Evolutionary conservation across 2,797 vertebrate genomes (phyloP).

Genomic region (Trachops cirrhosus): DNA sequence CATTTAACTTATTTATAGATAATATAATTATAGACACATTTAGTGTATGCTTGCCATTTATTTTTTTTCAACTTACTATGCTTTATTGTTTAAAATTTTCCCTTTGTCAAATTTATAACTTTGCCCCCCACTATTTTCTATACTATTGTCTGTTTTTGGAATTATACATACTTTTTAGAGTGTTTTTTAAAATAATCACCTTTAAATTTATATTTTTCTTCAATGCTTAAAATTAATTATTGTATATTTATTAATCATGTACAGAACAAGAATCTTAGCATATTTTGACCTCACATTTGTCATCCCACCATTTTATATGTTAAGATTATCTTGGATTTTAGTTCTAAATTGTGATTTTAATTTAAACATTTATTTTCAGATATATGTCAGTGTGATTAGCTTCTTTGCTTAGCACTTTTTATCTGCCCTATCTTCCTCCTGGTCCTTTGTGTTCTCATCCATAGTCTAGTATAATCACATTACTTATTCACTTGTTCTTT

Average conservation of each 20-base stretch:
- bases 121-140: background rate
- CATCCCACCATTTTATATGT: background rate
- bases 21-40: background rate
- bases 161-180: background rate
- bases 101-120: background rate
- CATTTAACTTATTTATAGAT: background rate
- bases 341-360: background rate
- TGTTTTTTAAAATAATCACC: background rate
- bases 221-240: background rate
- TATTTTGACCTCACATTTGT: background rate
- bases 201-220: conserved; percentile 18
- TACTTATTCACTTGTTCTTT: background rate
- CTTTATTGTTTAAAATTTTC: background rate
- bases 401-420: background rate
- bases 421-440: background rate
- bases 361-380: background rate
- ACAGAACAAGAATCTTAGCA: background rate
- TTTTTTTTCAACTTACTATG: background rate
- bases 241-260: background rate
- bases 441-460: background rate
- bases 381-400: background rate
- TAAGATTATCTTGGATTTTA: conserved; percentile 19
- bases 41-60: background rate
- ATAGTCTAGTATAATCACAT: background rate
- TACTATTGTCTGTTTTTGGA: background rate